Conservation (phyloP, 2,888 invertebrate genomes). For the Hypercompe scribonia region DNA sequence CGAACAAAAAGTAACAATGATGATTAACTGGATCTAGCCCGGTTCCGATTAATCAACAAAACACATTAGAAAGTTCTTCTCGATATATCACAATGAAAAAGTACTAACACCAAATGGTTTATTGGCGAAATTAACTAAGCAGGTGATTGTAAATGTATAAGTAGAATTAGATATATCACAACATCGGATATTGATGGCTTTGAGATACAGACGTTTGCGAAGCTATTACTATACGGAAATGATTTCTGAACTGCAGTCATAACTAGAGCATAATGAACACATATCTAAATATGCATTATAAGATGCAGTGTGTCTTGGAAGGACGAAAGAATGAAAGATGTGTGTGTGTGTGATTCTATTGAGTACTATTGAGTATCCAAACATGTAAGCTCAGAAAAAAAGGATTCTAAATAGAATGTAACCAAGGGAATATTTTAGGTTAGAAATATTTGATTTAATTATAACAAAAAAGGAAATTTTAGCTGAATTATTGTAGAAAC, state of each 20-base stretch:
- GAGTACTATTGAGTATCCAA: not conserved
- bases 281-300: not conserved
- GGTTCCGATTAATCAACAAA: not conserved
- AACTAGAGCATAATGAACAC: not conserved
- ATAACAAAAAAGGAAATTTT: too few relatives aligned
- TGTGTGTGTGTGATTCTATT: too few relatives aligned
- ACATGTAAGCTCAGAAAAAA: too few relatives aligned
- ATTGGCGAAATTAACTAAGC: not conserved
- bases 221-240: constrained; percentile 38
- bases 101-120: not conserved
- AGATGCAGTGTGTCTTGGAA: not conserved
- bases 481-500: too few relatives aligned
- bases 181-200: constrained; percentile 7
- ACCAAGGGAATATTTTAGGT: too few relatives aligned
- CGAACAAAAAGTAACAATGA: too few relatives aligned
- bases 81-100: not conserved
- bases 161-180: not conserved
- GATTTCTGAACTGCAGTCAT: constrained; percentile 16
- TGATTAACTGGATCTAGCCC: not conserved
- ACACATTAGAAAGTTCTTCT: not conserved
- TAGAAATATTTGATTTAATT: too few relatives aligned
- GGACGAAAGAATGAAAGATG: too few relatives aligned
- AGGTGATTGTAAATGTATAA: not conserved
- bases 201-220: not conserved
- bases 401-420: too few relatives aligned